Percentiles rank a stretch among this genome's conserved stretches.
These are phyloP conservation scores for Bryconaethiops microstoma DNA, from an alignment of 2,797 vertebrate species.

Conservation along the genomic window DNA sequence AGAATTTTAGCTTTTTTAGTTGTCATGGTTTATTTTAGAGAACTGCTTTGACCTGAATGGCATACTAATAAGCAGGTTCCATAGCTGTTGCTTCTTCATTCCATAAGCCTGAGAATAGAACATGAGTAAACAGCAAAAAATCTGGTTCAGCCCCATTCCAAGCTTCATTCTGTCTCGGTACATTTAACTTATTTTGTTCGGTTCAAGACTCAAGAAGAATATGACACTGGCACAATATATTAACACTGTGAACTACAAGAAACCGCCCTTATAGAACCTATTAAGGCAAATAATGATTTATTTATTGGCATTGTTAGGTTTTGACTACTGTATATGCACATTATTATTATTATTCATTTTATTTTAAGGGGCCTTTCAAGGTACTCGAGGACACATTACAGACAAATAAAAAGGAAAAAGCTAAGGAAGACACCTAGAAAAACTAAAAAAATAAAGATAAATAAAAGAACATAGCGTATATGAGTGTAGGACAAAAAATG, in stretches of 20 bases:
- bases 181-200: neutral
- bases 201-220: neutral
- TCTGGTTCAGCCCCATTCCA: conserved; percentile 17
- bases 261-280: neutral
- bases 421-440: too few species aligned
- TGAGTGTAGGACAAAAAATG: too few species aligned
- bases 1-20: neutral
- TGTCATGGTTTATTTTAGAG: neutral
- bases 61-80: neutral
- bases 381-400: too few species aligned
- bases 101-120: neutral
- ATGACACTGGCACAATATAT: neutral
- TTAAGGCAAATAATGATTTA: neutral
- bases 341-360: too few species aligned
- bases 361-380: too few species aligned
- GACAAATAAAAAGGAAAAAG: too few species aligned
- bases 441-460: too few species aligned
- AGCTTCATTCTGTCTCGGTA: neutral
- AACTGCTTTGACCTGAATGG: neutral
- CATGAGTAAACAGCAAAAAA: neutral
- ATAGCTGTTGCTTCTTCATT: neutral
- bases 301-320: neutral
- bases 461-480: too few species aligned
- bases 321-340: too few species aligned
- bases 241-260: neutral